These are phyloP conservation scores for Drosophila oshimai DNA, from an alignment of 1,140 invertebrate species.

Conservation along the genomic window DNA sequence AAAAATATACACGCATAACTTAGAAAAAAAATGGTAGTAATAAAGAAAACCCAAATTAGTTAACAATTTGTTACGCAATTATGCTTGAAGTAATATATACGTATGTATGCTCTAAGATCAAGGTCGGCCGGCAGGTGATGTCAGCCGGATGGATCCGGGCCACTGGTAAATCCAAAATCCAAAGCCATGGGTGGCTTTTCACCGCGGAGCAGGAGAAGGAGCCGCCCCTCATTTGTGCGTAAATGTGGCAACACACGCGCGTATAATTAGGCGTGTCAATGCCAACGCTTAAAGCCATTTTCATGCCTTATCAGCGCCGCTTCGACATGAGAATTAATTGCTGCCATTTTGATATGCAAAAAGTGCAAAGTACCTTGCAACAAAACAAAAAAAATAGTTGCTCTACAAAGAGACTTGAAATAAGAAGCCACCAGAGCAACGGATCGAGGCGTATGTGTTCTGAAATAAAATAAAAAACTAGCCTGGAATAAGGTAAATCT, in stretches of 20 bases:
- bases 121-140: conserved; percentile 58
- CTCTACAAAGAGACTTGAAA: conserved; percentile 16
- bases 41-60: conserved; percentile 51
- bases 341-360: conserved; percentile 77
- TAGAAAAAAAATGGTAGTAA: conserved; percentile 7
- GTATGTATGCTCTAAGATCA: conserved; percentile 58
- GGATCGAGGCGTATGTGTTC: background rate
- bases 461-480: background rate
- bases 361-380: conserved; percentile 50
- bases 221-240: conserved; percentile 60
- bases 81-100: conserved; percentile 53
- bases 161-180: conserved; percentile 10
- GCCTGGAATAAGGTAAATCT: no score
- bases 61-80: conserved; percentile 79
- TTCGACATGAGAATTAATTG: conserved; percentile 73
- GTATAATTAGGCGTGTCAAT: conserved; percentile 76
- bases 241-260: conserved; percentile 69
- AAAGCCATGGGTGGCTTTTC: conserved; percentile 66
- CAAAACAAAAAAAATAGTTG: conserved; percentile 12
- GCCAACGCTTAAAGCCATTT: conserved; percentile 70
- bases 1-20: conserved; percentile 25
- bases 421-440: background rate
- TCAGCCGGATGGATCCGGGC: conserved; percentile 36
- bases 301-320: conserved; percentile 58
- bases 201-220: conserved; percentile 18